Conservation (phyloP, 2,113 vertebrate species). For the Synchiropus splendidus region DNA sequence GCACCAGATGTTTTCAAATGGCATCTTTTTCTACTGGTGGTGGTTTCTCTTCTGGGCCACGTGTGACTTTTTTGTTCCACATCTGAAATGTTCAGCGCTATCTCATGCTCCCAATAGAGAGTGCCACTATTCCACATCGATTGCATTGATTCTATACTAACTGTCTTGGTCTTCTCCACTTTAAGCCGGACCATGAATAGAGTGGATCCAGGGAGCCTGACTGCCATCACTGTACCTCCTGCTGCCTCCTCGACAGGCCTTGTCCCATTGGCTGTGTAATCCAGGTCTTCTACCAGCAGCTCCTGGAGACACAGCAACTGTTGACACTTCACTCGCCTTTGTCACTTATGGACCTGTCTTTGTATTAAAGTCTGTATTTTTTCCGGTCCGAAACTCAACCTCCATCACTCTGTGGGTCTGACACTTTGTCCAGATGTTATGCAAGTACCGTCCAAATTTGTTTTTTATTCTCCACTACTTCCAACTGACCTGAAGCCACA, state of each 20-base stretch:
- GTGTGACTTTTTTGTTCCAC: no score
- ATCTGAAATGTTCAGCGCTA: no score
- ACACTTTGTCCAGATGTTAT: neutral
- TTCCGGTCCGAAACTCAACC: neutral
- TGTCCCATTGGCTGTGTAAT: slow-evolving; percentile 82
- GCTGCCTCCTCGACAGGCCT: slow-evolving; percentile 74
- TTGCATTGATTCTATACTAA: no score
- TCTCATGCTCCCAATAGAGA: no score
- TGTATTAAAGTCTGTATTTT: neutral
- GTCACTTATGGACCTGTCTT: neutral
- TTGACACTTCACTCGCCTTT: neutral
- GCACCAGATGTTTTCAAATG: no score
- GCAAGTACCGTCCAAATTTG: neutral
- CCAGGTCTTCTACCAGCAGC: neutral
- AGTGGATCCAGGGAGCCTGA: slow-evolving; percentile 72
- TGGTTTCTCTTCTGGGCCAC: no score
- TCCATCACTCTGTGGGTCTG: neutral
- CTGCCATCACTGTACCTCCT: slow-evolving; percentile 68
- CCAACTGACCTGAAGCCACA: no score
- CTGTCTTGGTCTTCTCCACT: slow-evolving; percentile 22
- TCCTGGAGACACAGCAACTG: no score
- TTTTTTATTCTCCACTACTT: no score
- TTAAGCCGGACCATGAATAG: slow-evolving; percentile 79
- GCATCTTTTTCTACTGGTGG: no score
- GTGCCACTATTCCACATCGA: no score